phyloP scores from a whole-genome alignment of 2,888 invertebrate species.

The Agriopis leucophaearia region DNA sequence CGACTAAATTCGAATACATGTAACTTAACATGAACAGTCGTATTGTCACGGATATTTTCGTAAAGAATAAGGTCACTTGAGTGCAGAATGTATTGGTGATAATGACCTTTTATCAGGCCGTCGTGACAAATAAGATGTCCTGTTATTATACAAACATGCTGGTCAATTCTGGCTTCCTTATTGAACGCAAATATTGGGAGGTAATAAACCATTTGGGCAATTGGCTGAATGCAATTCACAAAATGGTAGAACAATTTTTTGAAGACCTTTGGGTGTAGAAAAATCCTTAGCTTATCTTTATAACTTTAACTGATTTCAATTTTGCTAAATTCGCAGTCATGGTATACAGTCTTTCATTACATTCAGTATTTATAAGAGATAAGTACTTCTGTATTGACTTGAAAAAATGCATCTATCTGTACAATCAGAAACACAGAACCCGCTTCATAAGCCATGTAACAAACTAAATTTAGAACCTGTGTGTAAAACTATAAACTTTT shows the following conservation, averaged over 20 bases:
- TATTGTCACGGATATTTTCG: constrained; percentile 17
- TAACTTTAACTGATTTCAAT: background rate
- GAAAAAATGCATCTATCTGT: no score
- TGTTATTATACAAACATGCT: constrained; percentile 19
- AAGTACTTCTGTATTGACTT: no score
- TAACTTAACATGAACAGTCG: constrained; percentile 7
- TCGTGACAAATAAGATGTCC: constrained; percentile 21
- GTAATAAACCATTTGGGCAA: constrained; percentile 24
- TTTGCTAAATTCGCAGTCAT: no score
- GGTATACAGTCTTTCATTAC: no score
- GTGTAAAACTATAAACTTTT: no score
- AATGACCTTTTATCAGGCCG: constrained; percentile 24
- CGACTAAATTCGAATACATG: background rate
- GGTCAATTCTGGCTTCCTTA: constrained; percentile 21
- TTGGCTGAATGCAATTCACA: constrained; percentile 3
- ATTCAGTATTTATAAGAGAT: no score
- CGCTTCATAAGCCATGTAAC: no score
- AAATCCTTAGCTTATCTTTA: background rate
- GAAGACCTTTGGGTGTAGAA: background rate
- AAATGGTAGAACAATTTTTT: background rate
- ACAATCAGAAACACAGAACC: no score
- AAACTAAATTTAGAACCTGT: no score
- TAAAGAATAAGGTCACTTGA: constrained; percentile 21
- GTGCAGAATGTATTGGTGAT: constrained; percentile 21
- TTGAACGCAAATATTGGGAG: constrained; percentile 20